These are phyloP conservation scores for Gallinago solitaria DNA, from an alignment of 2,797 vertebrate genomes.

Conservation along the genomic window DNA sequence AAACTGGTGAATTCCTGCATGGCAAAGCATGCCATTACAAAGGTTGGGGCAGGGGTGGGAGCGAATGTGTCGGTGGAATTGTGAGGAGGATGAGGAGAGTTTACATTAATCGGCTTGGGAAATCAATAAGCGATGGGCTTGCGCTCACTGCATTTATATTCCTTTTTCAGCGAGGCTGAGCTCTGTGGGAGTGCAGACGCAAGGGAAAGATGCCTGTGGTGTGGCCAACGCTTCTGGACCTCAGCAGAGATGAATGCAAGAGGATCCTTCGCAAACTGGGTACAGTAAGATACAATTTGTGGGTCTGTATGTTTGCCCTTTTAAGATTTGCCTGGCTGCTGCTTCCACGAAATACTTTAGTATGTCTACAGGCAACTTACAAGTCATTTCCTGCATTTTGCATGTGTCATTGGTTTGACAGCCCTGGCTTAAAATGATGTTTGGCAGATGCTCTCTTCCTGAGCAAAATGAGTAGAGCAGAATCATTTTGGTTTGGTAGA, in stretches of 20 bases:
- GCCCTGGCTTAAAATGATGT: neutral
- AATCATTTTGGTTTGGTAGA: neutral
- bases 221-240: constrained; percentile 97
- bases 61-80: neutral
- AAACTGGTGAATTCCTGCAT: neutral
- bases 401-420: constrained; percentile 8
- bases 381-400: constrained; percentile 4
- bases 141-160: neutral
- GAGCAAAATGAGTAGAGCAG: neutral
- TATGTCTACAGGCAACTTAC: neutral
- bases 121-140: neutral
- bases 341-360: neutral
- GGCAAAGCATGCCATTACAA: neutral
- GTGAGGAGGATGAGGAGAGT: neutral
- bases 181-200: constrained; percentile 73
- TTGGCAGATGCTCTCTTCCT: neutral
- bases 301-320: constrained; percentile 1
- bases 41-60: neutral
- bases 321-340: neutral
- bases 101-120: neutral
- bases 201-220: constrained; percentile 94
- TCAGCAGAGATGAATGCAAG: constrained; percentile 98
- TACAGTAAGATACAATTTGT: constrained; percentile 71
- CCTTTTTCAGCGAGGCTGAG: constrained; percentile 67
- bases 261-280: constrained; percentile 97